These are phyloP conservation scores for Mythimna ferrago DNA, from an alignment of 2,888 invertebrate genomes.

Conservation along the genomic window DNA sequence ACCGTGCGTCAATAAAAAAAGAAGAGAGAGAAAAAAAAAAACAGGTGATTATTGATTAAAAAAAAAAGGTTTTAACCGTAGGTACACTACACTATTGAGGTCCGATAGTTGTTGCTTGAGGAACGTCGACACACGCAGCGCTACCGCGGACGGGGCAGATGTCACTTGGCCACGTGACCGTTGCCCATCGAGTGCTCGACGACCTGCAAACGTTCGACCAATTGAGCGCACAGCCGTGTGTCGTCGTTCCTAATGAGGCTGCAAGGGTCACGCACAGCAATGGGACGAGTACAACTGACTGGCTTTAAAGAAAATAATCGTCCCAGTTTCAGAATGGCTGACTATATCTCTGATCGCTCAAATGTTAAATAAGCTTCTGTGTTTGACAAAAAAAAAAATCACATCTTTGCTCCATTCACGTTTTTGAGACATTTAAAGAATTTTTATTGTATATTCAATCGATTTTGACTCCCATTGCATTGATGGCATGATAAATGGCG, in stretches of 20 bases:
- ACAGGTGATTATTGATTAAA: constrained; percentile 63
- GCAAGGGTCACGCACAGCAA: constrained; percentile 72
- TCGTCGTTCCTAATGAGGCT: constrained; percentile 89
- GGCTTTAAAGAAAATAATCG: constrained; percentile 10
- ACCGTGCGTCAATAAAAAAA: constrained; percentile 32
- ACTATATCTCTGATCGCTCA: background rate
- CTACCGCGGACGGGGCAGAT: constrained; percentile 72
- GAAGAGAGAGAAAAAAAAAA: constrained; percentile 32
- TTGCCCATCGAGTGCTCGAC: constrained; percentile 83
- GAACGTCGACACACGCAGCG: constrained; percentile 90
- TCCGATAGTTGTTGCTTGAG: constrained; percentile 86
- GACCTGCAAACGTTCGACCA: constrained; percentile 86
- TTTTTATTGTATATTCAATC: too few relatives aligned
- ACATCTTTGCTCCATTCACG: background rate
- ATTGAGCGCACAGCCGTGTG: constrained; percentile 88
- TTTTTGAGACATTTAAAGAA: too few relatives aligned
- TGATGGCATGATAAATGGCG: too few relatives aligned
- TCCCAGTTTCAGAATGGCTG: constrained; percentile 6
- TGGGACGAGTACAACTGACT: constrained; percentile 47
- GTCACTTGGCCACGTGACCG: constrained; percentile 86
- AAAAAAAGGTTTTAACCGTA: constrained; percentile 71
- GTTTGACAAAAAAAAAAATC: background rate
- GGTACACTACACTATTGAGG: constrained; percentile 89
- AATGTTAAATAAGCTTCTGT: background rate
- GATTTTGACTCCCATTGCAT: too few relatives aligned